Base-by-base conservation (phyloP, 2,797 vertebrate genomes). In the Sphenopsis melanotis region DNA sequence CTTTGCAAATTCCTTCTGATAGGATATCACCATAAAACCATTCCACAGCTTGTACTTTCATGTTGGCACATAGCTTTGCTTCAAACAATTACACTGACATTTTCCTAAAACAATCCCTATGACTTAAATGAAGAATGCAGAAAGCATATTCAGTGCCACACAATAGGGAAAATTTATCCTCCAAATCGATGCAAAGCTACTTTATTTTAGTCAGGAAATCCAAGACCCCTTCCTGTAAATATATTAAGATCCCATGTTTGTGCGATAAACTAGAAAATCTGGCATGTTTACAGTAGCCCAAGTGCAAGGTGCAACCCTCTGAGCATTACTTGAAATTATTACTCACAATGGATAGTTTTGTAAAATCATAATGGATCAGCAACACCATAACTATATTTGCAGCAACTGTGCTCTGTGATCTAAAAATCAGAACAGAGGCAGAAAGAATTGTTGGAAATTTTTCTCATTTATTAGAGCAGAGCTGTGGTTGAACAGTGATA, bases 91-190 rank as follows among this genome's bases (percentile, higher is more conserved):
- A 84, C 72, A 29, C 70, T 95, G 97, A 97, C 96, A 97, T 97
- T 97, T 97, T 94, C 95, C 95, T 90, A 97, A 96, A 97, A 97
- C 95, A 97, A 97, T 85, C 78, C 74, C 74, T 32, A 81, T 12
- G 36, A 94, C 89, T 95, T 96, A 95, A 97, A 96, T 95, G 96
- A 96, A 97, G 97, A 97, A 97, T 94, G 93, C 96, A 98, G 96
- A 97, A 97, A 95, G 85, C 94, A 91, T 92, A 92, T 88, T 94
- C 93, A 93, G 82, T 10, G 7, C 84, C 71, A 97, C 93, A 98
- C 97, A 98, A 98, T 97, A 82, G 97, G 90, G 79, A 96, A 97
- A 97, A 97, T 96, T 97, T 98, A 97, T 94, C 96, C 92, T 94
- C 72, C 34, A 90, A 95, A 96, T 96, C 96, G 96, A 80, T 94